These are phyloP conservation scores for Rousettus madagascariensis DNA, from an alignment of 2,797 vertebrate genomes.

Conservation along the genomic window DNA sequence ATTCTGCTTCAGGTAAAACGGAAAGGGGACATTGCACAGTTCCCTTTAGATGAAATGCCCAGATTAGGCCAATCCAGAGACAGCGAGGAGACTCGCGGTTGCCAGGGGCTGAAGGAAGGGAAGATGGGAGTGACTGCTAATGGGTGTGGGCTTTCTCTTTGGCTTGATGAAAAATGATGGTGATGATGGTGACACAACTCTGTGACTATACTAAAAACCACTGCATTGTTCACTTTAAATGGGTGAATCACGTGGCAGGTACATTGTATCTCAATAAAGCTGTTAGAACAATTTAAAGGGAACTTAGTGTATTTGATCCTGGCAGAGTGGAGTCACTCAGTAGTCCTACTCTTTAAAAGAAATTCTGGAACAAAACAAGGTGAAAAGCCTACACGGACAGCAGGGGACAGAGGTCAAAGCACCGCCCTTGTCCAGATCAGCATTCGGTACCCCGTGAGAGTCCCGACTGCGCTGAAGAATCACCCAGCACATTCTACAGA, in stretches of 20 bases:
- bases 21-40: background rate
- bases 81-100: background rate
- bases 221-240: background rate
- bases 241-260: background rate
- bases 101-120: background rate
- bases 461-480: background rate
- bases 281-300: background rate
- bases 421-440: background rate
- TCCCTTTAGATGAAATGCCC: background rate
- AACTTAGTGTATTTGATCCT: background rate
- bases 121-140: background rate
- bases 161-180: background rate
- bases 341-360: background rate
- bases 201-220: background rate
- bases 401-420: background rate
- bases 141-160: background rate
- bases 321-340: background rate
- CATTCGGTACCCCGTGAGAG: background rate
- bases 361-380: background rate
- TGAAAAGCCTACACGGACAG: background rate
- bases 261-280: background rate
- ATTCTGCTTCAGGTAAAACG: background rate
- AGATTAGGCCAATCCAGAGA: background rate
- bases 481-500: fast-evolving
- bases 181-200: background rate